A percentile compares a stretch with the other conserved stretches of the same genome.
These are phyloP conservation scores for Ormyrus thymus DNA, from an alignment of 2,888 invertebrate species.

Conservation along the genomic window DNA sequence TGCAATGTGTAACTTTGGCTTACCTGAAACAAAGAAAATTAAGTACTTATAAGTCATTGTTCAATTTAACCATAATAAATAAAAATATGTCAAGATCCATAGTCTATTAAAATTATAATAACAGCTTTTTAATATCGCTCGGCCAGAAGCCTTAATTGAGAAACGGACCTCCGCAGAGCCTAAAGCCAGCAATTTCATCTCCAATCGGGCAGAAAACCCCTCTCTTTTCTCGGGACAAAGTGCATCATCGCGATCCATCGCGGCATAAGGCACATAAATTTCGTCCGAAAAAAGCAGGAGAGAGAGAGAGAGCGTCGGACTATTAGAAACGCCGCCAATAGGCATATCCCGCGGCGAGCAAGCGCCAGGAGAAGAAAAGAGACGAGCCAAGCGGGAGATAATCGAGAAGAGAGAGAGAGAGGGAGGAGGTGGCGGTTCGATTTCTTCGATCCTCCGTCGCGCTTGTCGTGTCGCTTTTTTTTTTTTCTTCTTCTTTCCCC, in stretches of 20 bases:
- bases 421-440: slow-evolving; percentile 3
- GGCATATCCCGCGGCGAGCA: slow-evolving; percentile 52
- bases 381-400: slow-evolving; percentile 2
- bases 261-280: slow-evolving; percentile 37
- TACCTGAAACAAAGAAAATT: too few species aligned
- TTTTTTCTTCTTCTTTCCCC: slow-evolving; percentile 52
- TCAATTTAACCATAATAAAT: too few species aligned
- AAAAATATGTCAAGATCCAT: too few species aligned
- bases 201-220: slow-evolving; percentile 44
- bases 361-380: slow-evolving; percentile 59
- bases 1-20: too few species aligned
- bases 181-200: slow-evolving; percentile 9
- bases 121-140: too few species aligned
- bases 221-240: slow-evolving; percentile 15
- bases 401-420: slow-evolving; percentile 1
- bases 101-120: too few species aligned
- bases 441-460: slow-evolving; percentile 24
- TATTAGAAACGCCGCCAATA: slow-evolving; percentile 45
- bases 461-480: slow-evolving; percentile 46
- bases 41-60: too few species aligned
- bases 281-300: slow-evolving; percentile 34
- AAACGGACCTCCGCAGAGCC: neutral
- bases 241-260: neutral
- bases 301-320: slow-evolving; percentile 37
- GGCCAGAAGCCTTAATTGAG: too few species aligned